Evolutionary conservation across 2,797 vertebrate species (phyloP), one percentile per base, ranked within the genome.

Genomic region (Anabas testudineus): DNA sequence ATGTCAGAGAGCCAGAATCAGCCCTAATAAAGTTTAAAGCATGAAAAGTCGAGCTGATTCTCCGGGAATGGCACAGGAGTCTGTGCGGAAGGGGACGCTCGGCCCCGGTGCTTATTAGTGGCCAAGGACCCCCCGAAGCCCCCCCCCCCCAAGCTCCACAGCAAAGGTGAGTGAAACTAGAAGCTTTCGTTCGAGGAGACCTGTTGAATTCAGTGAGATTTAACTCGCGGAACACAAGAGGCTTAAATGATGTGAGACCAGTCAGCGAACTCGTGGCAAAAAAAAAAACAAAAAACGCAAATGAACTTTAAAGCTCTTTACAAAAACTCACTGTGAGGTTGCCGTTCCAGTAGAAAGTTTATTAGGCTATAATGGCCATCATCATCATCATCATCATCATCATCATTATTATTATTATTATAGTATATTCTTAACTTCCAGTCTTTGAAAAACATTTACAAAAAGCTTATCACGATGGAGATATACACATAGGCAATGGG

Each of bases 21-120:
- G 91, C 92, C 78, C 93, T 96, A 96, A 97, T 96, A 98, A 99
- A 98, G 95, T 98, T 97, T 97, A 96, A 94, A 95, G 95, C 94
- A 92, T 91, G 94, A 95, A 97, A 97, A 97, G 94, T 96, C 94
- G 93, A 94, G 94, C 92, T 94, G 95, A 93, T 91, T 94, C 92
- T 89, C 88, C 92, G 92, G 93, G 91, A 92, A 94, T 93, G 93
- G 80, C 69, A 64, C 76, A 93, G 91, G 89, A 90, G 93, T 89
- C 89, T 64, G 84, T 90, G 93, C 93, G 87, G 91, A 94, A 53
- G 92, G 95, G 94, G 94, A 94, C 93, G 90, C 91, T 89, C 93
- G 93, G 78, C 92, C 95, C 91, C 94, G 93, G 92, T 95, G 92
- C 91, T 88, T 82, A 93, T 93, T 90, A 94, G 80, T 95, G 81